These are phyloP conservation scores for Atta texana DNA, from an alignment of 1,140 invertebrate species.

Conservation along the genomic window DNA sequence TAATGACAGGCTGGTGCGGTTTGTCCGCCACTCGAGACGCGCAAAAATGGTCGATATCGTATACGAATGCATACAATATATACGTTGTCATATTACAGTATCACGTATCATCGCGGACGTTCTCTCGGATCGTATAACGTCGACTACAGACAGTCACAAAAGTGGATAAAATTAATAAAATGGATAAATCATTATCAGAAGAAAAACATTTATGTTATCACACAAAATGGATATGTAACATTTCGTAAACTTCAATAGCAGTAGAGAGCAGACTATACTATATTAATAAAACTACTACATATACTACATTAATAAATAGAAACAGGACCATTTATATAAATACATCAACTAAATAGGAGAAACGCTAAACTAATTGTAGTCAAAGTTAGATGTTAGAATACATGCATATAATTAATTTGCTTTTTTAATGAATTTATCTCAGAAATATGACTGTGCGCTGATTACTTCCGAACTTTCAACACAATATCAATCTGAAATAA, in stretches of 20 bases:
- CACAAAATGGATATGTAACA: neutral
- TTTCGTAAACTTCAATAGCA: neutral
- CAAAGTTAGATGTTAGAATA: too few relatives aligned
- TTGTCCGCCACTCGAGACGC: conserved; percentile 28
- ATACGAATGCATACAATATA: neutral
- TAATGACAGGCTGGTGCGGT: conserved; percentile 36
- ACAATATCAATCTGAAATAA: too few relatives aligned
- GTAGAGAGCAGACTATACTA: too few relatives aligned
- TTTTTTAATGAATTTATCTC: too few relatives aligned
- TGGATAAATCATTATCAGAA: neutral
- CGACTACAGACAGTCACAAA: neutral
- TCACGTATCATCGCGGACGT: neutral
- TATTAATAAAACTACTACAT: too few relatives aligned
- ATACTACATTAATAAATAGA: too few relatives aligned
- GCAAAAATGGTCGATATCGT: conserved; percentile 49
- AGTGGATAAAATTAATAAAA: neutral
- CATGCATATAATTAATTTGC: too few relatives aligned
- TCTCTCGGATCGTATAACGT: neutral
- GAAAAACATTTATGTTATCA: neutral
- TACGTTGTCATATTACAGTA: neutral
- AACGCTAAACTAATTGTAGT: too few relatives aligned
- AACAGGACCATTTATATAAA: too few relatives aligned
- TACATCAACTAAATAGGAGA: too few relatives aligned
- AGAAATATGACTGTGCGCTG: too few relatives aligned
- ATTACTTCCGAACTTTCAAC: too few relatives aligned